Conservation (phyloP, 1,140 invertebrate species). For the Calephelis nemesis region DNA sequence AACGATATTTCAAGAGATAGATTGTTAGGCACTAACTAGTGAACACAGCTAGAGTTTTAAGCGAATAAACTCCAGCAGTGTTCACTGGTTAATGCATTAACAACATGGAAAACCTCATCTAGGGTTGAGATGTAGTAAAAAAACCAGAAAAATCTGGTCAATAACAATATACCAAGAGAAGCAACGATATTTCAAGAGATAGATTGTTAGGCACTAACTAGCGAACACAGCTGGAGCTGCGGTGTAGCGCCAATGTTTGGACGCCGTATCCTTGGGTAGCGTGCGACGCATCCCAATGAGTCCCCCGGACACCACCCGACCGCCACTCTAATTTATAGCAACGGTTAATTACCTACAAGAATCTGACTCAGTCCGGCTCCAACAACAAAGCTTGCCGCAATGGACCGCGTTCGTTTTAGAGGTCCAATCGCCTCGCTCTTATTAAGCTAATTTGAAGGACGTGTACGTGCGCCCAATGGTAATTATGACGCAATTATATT, state of each 20-base stretch:
- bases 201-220: conserved; percentile 61
- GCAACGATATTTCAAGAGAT: conserved; percentile 53
- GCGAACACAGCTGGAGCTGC: conserved; percentile 64
- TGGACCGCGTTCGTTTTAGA: conserved; percentile 25
- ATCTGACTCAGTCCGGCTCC: conserved; percentile 49
- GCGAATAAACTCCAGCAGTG: too few species aligned
- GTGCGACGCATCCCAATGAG: conserved; percentile 65
- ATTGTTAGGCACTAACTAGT: conserved; percentile 48
- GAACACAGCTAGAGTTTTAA: conserved; percentile 59
- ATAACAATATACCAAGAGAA: neutral
- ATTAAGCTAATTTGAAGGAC: conserved; percentile 26
- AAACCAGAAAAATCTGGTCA: too few species aligned
- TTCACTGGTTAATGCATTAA: too few species aligned
- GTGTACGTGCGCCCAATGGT: conserved; percentile 23
- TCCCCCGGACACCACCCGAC: conserved; percentile 39
- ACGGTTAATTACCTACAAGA: conserved; percentile 69
- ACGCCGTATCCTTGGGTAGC: conserved; percentile 52
- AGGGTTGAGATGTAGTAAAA: too few species aligned
- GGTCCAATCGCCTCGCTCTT: conserved; percentile 16
- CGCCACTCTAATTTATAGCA: conserved; percentile 65
- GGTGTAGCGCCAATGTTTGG: conserved; percentile 68
- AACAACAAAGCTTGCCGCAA: conserved; percentile 24
- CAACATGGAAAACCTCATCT: too few species aligned
- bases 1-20: neutral
- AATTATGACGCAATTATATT: conserved; percentile 11